Percentiles rank a stretch among this genome's conserved stretches.
These are phyloP conservation scores for Notiomystis cincta DNA, from an alignment of 2,113 vertebrate genomes.

Conservation along the genomic window DNA sequence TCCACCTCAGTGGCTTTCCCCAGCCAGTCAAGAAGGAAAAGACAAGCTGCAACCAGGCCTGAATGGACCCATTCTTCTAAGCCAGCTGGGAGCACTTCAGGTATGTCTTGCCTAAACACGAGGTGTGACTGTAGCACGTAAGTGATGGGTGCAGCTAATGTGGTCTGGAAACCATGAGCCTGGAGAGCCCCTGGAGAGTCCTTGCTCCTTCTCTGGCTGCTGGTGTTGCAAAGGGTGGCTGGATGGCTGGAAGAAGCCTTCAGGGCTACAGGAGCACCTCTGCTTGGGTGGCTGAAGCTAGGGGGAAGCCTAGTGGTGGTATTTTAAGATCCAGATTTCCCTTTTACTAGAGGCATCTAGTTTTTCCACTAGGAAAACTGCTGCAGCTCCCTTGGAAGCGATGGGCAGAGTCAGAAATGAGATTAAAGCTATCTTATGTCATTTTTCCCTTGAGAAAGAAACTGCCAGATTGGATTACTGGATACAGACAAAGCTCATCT, in stretches of 20 bases:
- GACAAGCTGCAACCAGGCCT: not conserved
- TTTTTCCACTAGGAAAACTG: not conserved
- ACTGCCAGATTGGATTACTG: not conserved
- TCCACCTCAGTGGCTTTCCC: not conserved
- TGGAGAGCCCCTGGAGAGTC: not conserved
- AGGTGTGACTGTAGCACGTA: not conserved
- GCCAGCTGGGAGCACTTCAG: not conserved
- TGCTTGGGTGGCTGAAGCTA: not conserved
- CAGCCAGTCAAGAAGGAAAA: not conserved
- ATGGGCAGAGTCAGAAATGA: not conserved
- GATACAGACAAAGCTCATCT: not conserved
- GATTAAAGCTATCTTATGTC: not conserved
- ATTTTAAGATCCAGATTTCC: not conserved
- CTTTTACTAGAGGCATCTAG: not conserved
- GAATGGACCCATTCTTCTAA: not conserved
- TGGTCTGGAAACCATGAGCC: not conserved
- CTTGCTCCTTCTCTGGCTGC: not conserved
- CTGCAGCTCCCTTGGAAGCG: not conserved
- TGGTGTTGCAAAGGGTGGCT: not conserved
- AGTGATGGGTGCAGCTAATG: not conserved
- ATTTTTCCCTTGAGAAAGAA: not conserved
- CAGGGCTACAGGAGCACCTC: not conserved
- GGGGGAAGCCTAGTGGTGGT: not conserved
- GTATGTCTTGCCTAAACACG: not conserved
- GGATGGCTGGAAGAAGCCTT: not conserved